Evolutionary conservation across 1,140 invertebrate species (phyloP), one percentile per base, ranked within the genome.

Genomic region (Theocolax elegans): DNA sequence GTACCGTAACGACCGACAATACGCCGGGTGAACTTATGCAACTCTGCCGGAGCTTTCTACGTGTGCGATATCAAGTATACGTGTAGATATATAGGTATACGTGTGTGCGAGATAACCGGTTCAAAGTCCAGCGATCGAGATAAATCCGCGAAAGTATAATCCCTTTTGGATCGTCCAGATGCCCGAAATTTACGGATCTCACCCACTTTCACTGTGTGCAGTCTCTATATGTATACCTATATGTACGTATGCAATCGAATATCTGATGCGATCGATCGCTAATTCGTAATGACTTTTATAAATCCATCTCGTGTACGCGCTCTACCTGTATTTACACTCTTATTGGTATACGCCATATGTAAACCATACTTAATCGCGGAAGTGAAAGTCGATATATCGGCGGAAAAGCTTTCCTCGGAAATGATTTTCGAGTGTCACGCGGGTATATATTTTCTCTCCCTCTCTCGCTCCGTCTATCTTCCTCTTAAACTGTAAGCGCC

Each of bases 81-180:
- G 23, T 23, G 51, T 27, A 54, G 3, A 25, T 15, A 31, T 27
- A 54, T 6, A 31, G 3, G 23, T 27, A 54, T 15, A 27, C 29
- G n/a, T n/a, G n/a, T n/a, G n/a, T n/a, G n/a, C n/a, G n/a, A n/a
- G n/a, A n/a, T n/a, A 48, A 54, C 69, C 68, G 64, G 35, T 62
- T 67, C 46, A 51, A n/a, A 23, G 38, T 59, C 73, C 49, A 38
- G 67, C 71, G 73, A 71, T 76, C 69, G 73, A 66, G 75, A 79
- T 78, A 76, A 79, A 80, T 76, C 68, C 77, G 72, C 66, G 78
- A 79, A 80, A 80, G 76, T 75, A n/a, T n/a, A 74, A 74, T 78
- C 56, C 35, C 54, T 42, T 51, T 58, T 35, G 63, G 46, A 44
- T 58, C 59, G 64, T 53, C 59, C 23, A 21, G 42, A 46, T 54